Base-by-base conservation (phyloP, 2,797 vertebrate species). In the Stomatorhinus walkeri region DNA sequence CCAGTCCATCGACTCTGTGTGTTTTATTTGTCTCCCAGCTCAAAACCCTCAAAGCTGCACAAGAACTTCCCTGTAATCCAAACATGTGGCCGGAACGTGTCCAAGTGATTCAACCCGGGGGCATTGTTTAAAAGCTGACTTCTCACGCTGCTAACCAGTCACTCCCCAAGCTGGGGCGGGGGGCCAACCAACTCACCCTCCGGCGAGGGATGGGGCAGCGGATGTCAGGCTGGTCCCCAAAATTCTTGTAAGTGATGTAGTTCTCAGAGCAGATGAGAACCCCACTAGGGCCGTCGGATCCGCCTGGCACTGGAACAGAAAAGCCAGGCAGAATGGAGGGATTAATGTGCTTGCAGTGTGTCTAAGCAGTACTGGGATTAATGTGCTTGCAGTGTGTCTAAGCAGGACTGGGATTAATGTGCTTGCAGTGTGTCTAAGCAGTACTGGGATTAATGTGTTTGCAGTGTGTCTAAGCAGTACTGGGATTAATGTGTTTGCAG, bases 211-310 rank as follows among this genome's bases (percentile, higher is more conserved):
- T 99, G 6, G 98, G 98, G 92, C 98, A 99, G 83, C 98, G 97
- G 90, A 99, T 99, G 93, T 99, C 98, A 1, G 98, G 98, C 92
- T 99, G 98, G 93, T 99, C 98, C 89, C 98, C 98, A 3, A 99
- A 99, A 89, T 99, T 99, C 94, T 99, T 99, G 85, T 99, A 99
- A 1, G 98, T 99, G 91, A 99, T 99, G 85, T 99, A 99, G 92
- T 99, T 99, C 94, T 99, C 98, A 7, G 98, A 99, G 92, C 98
- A 99, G 91, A 99, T 99, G 85, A 99, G 95, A 51, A 99, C 98
- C 32, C 98, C 98, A 0, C 98, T 99, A 52, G 98, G 98, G 2
- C 98, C 98, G 90, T 99, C 98, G 1, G 98, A 98, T 56, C 98
- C 98, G 88, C 98, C 98, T 12, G 98, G 98, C 91, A 99, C 98